phyloP scores from a whole-genome alignment of 92 coral and sea anemone genomes.

The Heliopora coerulea region DNA sequence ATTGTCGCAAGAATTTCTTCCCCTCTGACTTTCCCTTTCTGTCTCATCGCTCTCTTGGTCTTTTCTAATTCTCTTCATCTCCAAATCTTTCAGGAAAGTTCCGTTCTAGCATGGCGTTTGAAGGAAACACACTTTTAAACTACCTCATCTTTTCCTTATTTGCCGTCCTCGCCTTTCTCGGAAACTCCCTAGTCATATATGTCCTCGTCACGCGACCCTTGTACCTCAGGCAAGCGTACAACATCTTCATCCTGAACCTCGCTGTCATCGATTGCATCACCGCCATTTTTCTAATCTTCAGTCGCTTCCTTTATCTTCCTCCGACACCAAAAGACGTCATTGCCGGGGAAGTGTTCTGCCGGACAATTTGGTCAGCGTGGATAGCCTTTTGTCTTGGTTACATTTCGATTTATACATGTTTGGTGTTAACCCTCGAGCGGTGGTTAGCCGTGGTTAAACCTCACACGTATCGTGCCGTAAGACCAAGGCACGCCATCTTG shows the following conservation, averaged over 20 bases:
- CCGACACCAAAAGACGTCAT: not conserved
- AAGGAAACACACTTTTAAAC: constrained; percentile 26
- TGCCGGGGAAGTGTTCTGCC: constrained; percentile 13
- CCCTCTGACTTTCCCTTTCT: too few species aligned
- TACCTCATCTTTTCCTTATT: constrained; percentile 57
- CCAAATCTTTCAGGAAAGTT: not conserved
- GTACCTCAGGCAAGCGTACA: constrained; percentile 49
- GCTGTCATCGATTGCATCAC: constrained; percentile 12
- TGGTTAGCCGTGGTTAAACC: constrained; percentile 16
- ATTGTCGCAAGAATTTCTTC: too few species aligned
- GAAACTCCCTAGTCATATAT: constrained; percentile 60
- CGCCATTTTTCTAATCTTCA: constrained; percentile 6
- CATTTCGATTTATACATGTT: constrained; percentile 23
- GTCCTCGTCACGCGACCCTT: constrained; percentile 49
- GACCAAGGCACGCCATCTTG: not conserved
- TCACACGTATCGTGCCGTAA: not conserved
- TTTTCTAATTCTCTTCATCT: too few species aligned
- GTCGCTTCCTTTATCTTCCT: constrained; percentile 30
- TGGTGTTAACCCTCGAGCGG: constrained; percentile 13
- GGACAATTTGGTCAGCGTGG: constrained; percentile 4
- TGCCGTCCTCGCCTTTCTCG: constrained; percentile 59
- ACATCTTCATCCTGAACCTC: constrained; percentile 3
- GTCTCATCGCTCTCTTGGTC: too few species aligned
- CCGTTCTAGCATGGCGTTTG: not conserved
- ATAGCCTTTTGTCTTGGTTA: constrained; percentile 16